phyloP scores from a whole-genome alignment of 2,888 invertebrate species.

The Diachrysia chrysitis region DNA sequence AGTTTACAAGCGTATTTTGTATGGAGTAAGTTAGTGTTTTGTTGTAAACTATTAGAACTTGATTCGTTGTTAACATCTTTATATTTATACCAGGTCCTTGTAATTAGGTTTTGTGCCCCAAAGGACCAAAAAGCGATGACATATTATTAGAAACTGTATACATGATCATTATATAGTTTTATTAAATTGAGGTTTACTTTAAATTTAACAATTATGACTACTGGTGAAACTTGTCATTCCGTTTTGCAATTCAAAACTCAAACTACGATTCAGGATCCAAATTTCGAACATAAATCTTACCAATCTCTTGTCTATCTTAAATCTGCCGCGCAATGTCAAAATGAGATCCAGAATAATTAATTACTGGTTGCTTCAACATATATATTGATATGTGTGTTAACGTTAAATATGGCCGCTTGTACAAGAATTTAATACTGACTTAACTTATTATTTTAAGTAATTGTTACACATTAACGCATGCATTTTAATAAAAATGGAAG shows the following conservation, averaged over 20 bases:
- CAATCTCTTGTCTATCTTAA: too few species aligned
- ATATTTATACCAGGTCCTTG: not conserved
- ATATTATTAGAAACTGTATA: too few species aligned
- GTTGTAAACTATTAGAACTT: not conserved
- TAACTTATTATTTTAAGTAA: too few species aligned
- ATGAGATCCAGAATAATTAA: not conserved
- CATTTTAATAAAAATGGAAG: too few species aligned
- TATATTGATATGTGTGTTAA: too few species aligned
- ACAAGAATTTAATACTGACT: too few species aligned
- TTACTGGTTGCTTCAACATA: too few species aligned
- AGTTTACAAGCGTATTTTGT: not conserved
- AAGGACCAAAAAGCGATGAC: not conserved
- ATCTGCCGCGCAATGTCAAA: not conserved
- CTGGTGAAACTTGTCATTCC: not conserved
- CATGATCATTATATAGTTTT: too few species aligned
- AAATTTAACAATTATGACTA: not conserved
- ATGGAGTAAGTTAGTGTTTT: not conserved
- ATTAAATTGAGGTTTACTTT: not conserved
- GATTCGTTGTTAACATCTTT: not conserved
- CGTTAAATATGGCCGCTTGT: too few species aligned
- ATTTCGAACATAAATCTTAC: constrained; percentile 1
- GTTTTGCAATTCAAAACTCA: not conserved
- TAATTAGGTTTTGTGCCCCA: not conserved
- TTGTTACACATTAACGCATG: too few species aligned
- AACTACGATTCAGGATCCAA: not conserved